phyloP scores from a whole-genome alignment of 2,113 vertebrate genomes.

The Boleophthalmus pectinirostris region DNA sequence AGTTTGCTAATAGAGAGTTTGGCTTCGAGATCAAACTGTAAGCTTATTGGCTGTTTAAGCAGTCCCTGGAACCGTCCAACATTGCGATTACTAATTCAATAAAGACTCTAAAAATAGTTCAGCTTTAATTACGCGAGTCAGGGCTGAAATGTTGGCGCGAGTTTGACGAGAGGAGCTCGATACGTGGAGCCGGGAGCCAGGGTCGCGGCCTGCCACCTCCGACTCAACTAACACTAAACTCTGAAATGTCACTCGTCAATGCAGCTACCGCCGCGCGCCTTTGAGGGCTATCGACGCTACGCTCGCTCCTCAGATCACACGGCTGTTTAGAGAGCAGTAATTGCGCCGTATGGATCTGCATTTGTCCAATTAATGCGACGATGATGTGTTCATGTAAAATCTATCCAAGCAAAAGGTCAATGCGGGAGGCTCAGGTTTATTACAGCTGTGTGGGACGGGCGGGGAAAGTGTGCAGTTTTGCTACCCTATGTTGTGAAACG shows the following conservation, averaged over 20 bases:
- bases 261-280: slow-evolving; percentile 34
- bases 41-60: not conserved
- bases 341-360: slow-evolving; percentile 67
- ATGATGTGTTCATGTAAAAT: slow-evolving; percentile 45
- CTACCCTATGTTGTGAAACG: not conserved
- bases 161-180: slow-evolving; percentile 36
- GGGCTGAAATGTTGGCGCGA: slow-evolving; percentile 4
- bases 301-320: slow-evolving; percentile 68
- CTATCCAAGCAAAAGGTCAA: slow-evolving; percentile 20
- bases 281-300: slow-evolving; percentile 61
- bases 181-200: slow-evolving; percentile 26
- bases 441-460: not conserved
- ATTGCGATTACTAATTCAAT: not conserved
- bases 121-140: slow-evolving; percentile 1
- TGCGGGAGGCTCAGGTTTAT: not conserved
- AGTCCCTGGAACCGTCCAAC: not conserved
- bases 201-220: slow-evolving; percentile 51
- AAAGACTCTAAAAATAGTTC: slow-evolving; percentile 6
- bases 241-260: slow-evolving; percentile 55
- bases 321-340: slow-evolving; percentile 69
- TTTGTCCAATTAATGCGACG: slow-evolving; percentile 45
- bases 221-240: slow-evolving; percentile 51
- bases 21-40: not conserved
- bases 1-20: not conserved
- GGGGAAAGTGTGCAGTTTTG: not conserved